These are phyloP conservation scores for Coturnix japonica DNA, from an alignment of 2,113 vertebrate species.

Conservation along the genomic window DNA sequence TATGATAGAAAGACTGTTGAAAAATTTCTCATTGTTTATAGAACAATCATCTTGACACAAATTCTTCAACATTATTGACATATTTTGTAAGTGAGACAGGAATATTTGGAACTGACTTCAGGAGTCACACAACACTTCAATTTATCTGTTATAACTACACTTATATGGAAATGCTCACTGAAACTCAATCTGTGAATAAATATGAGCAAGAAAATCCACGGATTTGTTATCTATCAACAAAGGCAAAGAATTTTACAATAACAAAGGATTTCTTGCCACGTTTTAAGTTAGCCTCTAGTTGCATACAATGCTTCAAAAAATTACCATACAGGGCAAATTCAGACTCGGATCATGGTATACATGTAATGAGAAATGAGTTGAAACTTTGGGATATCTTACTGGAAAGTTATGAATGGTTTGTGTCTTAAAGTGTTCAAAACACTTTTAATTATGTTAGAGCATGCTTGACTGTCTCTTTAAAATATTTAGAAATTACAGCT, in stretches of 20 bases:
- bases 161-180: neutral
- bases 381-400: neutral
- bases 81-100: neutral
- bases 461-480: neutral
- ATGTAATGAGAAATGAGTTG: neutral
- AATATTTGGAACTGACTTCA: neutral
- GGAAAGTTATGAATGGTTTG: neutral
- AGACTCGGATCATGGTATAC: neutral
- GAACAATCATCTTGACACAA: neutral
- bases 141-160: neutral
- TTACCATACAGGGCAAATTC: neutral
- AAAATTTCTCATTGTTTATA: neutral
- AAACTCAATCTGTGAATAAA: neutral
- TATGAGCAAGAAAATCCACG: neutral
- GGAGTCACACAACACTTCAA: neutral
- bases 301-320: neutral
- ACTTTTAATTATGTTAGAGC: neutral
- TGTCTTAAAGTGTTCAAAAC: neutral
- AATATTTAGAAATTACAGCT: fast-evolving
- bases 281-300: neutral
- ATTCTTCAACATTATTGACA: neutral
- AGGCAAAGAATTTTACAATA: neutral
- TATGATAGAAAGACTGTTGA: neutral
- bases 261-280: neutral
- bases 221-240: neutral